Conservation (phyloP, 2,113 vertebrate species). For the Gadus macrocephalus region DNA sequence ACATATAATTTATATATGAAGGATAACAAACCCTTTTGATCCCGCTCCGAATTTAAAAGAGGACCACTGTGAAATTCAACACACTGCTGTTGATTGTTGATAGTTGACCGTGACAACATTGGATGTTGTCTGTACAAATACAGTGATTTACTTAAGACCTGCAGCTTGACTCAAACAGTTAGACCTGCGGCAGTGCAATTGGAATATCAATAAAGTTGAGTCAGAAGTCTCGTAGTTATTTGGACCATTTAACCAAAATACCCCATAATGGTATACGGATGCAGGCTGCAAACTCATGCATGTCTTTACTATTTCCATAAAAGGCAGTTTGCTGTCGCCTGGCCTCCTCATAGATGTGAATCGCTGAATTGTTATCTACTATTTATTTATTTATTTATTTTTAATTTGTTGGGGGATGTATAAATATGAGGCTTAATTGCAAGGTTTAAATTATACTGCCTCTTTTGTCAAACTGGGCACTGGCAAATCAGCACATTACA, state of each 20-base stretch:
- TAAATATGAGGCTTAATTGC: no score
- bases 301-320: slow-evolving; percentile 58
- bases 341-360: slow-evolving; percentile 7
- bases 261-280: slow-evolving; percentile 38
- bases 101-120: slow-evolving; percentile 10
- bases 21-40: neutral
- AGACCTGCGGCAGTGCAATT: no score
- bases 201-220: neutral
- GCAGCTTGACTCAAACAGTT: no score
- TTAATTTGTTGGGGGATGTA: no score
- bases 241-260: slow-evolving; percentile 25
- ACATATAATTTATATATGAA: neutral
- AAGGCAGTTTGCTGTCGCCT: slow-evolving; percentile 56
- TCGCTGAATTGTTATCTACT: no score
- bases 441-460: no score
- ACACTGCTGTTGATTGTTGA: slow-evolving; percentile 8
- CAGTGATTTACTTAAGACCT: no score
- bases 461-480: no score
- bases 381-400: no score
- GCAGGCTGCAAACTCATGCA: slow-evolving; percentile 35
- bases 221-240: slow-evolving; percentile 20
- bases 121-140: neutral
- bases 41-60: neutral
- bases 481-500: no score
- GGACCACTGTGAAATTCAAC: slow-evolving; percentile 18